Conservation (phyloP, 2,888 invertebrate genomes). For the Nephrotoma guestfalica region DNA sequence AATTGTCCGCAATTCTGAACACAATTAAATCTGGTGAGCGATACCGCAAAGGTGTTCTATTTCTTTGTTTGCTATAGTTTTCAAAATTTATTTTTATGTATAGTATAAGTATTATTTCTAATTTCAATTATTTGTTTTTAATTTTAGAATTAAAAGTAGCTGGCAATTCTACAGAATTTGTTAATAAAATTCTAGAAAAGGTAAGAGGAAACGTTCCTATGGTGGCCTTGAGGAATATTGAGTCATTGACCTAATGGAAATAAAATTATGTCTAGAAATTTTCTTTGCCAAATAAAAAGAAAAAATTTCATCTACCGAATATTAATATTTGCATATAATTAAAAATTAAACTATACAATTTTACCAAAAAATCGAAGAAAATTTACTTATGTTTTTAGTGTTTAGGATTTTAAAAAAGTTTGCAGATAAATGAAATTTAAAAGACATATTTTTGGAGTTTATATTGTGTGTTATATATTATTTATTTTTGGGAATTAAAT, state of each 20-base stretch:
- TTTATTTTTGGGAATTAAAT: not conserved
- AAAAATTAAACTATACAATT: not conserved
- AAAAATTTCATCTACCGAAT: not conserved
- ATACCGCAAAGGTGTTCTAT: no score
- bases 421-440: not conserved
- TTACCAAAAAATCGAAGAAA: not conserved
- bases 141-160: slow-evolving; percentile 71
- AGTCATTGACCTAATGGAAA: slow-evolving; percentile 10
- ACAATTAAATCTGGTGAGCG: no score
- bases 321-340: not conserved
- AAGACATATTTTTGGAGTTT: not conserved
- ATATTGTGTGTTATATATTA: not conserved
- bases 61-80: no score
- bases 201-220: slow-evolving; percentile 61
- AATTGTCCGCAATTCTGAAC: no score
- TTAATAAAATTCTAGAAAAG: slow-evolving; percentile 80
- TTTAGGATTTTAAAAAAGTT: not conserved
- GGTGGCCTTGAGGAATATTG: slow-evolving; percentile 65
- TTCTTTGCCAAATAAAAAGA: not conserved
- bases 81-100: no score
- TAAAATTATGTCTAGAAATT: not conserved
- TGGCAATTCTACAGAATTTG: slow-evolving; percentile 84
- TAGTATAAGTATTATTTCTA: not conserved
- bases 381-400: not conserved
- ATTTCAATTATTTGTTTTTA: slow-evolving; percentile 5